Conservation (phyloP, 2,113 vertebrate species). For the Rana temporaria region DNA sequence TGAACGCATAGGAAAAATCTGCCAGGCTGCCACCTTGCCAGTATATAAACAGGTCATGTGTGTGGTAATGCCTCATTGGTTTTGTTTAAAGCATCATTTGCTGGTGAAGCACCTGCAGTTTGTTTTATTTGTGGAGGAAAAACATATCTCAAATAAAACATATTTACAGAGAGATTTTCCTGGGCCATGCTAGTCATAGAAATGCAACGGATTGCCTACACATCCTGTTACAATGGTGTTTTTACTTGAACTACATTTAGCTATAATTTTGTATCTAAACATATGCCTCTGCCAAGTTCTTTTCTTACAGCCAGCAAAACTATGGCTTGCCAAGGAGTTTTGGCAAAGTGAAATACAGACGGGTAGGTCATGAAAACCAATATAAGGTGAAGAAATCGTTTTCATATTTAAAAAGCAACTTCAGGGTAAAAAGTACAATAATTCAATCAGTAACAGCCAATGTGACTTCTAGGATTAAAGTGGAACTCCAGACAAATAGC, state of each 20-base stretch:
- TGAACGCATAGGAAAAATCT: neutral
- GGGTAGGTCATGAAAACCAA: no score
- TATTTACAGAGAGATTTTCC: neutral
- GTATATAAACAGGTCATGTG: neutral
- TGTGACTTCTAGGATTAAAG: no score
- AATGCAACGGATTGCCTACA: neutral
- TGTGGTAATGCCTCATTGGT: neutral
- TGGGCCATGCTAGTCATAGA: neutral
- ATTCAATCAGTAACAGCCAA: no score
- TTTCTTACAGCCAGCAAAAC: neutral
- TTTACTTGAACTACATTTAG: neutral
- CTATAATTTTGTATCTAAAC: neutral
- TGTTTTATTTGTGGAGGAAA: neutral
- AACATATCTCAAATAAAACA: conserved; percentile 4
- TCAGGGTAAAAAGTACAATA: no score
- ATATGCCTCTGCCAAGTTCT: neutral
- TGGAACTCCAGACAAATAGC: no score
- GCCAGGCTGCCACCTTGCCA: neutral
- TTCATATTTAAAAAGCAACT: no score
- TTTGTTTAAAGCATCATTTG: neutral
- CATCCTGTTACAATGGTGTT: conserved; percentile 1
- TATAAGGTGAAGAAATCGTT: no score
- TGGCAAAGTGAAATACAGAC: neutral
- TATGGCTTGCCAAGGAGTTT: neutral
- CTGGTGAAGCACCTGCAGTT: neutral